phyloP scores from a whole-genome alignment of 2,113 vertebrate genomes.

The Elachura formosa region DNA sequence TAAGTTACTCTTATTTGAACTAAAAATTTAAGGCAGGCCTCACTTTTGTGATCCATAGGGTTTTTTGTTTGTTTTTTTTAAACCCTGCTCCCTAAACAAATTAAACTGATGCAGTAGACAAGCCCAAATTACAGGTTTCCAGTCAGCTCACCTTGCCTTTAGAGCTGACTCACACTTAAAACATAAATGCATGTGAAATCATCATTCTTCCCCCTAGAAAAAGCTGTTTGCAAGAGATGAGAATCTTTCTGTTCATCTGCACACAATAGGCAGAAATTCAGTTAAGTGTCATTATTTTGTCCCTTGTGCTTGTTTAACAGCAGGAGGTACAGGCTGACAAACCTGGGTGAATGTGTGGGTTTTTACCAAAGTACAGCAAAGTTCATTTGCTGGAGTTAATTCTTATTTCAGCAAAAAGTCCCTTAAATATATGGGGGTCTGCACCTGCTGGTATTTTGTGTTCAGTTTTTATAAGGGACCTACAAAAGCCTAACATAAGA shows the following conservation, averaged over 20 bases:
- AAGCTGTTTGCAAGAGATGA: neutral
- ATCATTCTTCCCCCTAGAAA: neutral
- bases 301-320: neutral
- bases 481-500: neutral
- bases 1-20: neutral
- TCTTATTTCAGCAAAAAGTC: neutral
- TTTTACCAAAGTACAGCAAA: neutral
- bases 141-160: neutral
- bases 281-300: neutral
- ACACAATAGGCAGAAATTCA: neutral
- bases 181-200: neutral
- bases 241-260: neutral
- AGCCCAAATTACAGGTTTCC: neutral
- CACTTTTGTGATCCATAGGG: neutral
- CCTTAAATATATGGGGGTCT: neutral
- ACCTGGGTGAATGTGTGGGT: neutral
- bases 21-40: neutral
- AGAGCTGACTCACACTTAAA: neutral
- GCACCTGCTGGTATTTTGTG: neutral
- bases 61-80: neutral
- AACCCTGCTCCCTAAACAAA: neutral
- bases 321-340: neutral
- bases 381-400: neutral
- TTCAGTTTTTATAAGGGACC: neutral
- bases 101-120: accelerated